These are phyloP conservation scores for Corythaixoides concolor DNA, from an alignment of 2,113 vertebrate species.

Conservation along the genomic window DNA sequence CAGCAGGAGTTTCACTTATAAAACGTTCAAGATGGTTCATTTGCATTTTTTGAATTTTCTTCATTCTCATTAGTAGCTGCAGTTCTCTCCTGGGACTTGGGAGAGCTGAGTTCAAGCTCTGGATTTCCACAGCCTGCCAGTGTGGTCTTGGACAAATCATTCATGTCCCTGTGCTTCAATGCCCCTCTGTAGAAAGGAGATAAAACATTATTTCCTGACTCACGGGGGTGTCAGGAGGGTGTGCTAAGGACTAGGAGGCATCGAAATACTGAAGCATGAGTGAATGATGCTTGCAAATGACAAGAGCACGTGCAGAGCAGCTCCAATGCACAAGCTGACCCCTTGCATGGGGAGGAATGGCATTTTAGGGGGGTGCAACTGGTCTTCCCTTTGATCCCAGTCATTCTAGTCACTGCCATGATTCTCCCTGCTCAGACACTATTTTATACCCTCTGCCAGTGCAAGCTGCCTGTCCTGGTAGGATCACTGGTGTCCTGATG, in stretches of 20 bases:
- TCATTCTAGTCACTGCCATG: neutral
- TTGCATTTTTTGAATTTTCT: slow-evolving; percentile 42
- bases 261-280: neutral
- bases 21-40: slow-evolving; percentile 13
- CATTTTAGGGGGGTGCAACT: neutral
- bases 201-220: neutral
- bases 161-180: neutral
- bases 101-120: neutral
- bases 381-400: neutral
- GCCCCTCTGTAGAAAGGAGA: neutral
- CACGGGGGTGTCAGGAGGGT: neutral
- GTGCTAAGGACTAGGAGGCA: neutral
- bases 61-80: slow-evolving; percentile 16
- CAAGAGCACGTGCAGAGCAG: neutral
- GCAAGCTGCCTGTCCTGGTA: neutral
- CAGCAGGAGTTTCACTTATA: slow-evolving; percentile 14
- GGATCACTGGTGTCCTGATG: neutral
- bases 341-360: neutral
- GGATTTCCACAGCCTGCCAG: neutral
- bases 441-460: neutral
- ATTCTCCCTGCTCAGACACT: neutral
- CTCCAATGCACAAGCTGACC: neutral
- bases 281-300: neutral
- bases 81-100: neutral
- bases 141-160: neutral